Evolutionary conservation across 2,797 vertebrate species (phyloP).

Genomic region (Ispidina lecontei): DNA sequence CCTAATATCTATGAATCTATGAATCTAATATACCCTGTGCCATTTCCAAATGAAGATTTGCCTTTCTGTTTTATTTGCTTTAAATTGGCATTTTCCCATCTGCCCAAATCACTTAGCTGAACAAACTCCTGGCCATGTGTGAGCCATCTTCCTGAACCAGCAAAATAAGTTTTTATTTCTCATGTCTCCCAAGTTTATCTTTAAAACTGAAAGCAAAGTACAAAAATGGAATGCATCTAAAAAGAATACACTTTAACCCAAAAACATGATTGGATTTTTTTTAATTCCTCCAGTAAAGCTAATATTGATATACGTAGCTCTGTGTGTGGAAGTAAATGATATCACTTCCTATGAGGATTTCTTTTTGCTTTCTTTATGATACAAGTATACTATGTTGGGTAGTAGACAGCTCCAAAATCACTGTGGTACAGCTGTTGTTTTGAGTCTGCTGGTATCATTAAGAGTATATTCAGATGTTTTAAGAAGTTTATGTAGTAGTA

Average conservation of each 20-base stretch:
- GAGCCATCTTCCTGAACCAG: background rate
- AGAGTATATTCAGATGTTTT: background rate
- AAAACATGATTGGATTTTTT: background rate
- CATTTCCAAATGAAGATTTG: background rate
- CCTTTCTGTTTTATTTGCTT: background rate
- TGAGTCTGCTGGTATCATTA: background rate
- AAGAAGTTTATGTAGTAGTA: background rate
- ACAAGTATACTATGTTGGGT: background rate
- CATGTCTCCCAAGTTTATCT: background rate
- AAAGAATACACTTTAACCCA: background rate
- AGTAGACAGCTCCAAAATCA: background rate
- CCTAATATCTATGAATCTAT: too few species aligned
- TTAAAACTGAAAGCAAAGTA: background rate
- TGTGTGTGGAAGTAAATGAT: background rate
- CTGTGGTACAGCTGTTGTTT: background rate
- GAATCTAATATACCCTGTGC: background rate
- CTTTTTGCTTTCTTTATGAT: conserved; percentile 4
- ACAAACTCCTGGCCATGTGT: background rate
- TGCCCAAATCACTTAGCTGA: background rate
- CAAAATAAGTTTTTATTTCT: background rate
- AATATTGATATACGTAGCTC: background rate
- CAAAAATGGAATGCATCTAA: background rate
- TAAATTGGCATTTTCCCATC: background rate
- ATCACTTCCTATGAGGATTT: background rate
- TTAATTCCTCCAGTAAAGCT: background rate